Base-by-base conservation (phyloP, 1,140 invertebrate species). In the Cataglyphis hispanica region DNA sequence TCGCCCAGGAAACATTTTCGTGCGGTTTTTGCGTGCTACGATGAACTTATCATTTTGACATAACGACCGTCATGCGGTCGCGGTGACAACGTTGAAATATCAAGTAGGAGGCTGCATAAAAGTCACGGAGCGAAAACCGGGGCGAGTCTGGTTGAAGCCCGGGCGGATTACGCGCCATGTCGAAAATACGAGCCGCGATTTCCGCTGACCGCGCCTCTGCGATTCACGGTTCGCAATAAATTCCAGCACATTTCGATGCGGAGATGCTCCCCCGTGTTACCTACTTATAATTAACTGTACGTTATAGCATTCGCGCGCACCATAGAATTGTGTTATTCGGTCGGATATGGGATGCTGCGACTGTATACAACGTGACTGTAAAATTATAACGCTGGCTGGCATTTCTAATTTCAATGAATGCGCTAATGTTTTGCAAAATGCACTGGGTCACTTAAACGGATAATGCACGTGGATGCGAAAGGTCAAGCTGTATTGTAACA, bases 41-140 rank as follows among this genome's bases (percentile, higher is more conserved):
- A 50, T 43, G 66, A 70, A 64, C 77, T 69, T 80, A 58, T 63
- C 25, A 63, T 25, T 37, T 13, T 53, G 76, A 53, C 34, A 8
- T 50, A 50, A 50, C 22, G 67, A 7, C 16, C 16, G 67, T 81
- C 60, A 64, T 60, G 66, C 50, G 66, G 53, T 60, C 25, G 40
- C 78, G 31, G 40, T 56, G 66, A 83, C 66, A 70, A 81, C 78
- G 67, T 61, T 83, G 56, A 83, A 83, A 83, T 83, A 81, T 81
- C 78, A 70, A 83, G 78, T 60, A 81, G 34, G 11, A 60, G 53
- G 6, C 25, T 22, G n/a, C 19, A 72, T 72, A 72, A 83, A 43
- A 87, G 84, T 67, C 81, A 19, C n/a, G 25, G 19, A 31, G 27
- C 16, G 69, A 66, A 64, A 70, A 84, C 69, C 46, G 25, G 25